Conservation (phyloP, 2,113 vertebrate species). For the Atractosteus spatula region DNA sequence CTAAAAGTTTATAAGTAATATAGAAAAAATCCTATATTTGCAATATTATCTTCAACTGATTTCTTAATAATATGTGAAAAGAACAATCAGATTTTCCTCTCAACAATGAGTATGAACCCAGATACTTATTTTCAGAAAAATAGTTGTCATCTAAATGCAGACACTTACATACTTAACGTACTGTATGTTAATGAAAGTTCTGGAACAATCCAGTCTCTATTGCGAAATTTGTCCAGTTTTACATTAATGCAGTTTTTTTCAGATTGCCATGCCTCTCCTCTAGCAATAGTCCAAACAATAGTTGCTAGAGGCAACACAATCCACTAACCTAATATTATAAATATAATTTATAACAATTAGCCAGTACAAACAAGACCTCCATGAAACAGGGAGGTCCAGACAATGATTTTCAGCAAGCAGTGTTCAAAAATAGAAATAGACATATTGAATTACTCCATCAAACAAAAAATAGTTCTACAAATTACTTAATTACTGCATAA, state of each 20-base stretch:
- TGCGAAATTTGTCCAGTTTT: too few species aligned
- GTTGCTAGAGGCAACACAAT: constrained; percentile 13
- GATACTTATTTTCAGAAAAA: too few species aligned
- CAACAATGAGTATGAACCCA: too few species aligned
- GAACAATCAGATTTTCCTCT: too few species aligned
- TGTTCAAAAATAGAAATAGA: neutral
- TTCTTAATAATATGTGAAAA: too few species aligned
- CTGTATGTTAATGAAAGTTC: too few species aligned
- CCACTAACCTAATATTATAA: constrained; percentile 2
- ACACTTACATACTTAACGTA: too few species aligned
- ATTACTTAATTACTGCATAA: neutral
- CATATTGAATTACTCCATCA: neutral
- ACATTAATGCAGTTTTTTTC: neutral
- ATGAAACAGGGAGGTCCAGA: constrained; percentile 10
- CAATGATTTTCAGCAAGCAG: neutral
- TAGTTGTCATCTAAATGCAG: too few species aligned
- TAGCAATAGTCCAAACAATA: constrained; percentile 11
- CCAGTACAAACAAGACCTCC: constrained; percentile 11
- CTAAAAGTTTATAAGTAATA: too few species aligned
- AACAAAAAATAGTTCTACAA: neutral
- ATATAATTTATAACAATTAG: constrained; percentile 18
- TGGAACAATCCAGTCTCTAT: too few species aligned
- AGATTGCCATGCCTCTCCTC: neutral
- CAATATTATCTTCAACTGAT: too few species aligned
- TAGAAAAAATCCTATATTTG: too few species aligned